Percentiles rank a stretch among this genome's conserved stretches.
phyloP scores from a whole-genome alignment of 2,113 vertebrate species.

The Gopherus flavomarginatus region DNA sequence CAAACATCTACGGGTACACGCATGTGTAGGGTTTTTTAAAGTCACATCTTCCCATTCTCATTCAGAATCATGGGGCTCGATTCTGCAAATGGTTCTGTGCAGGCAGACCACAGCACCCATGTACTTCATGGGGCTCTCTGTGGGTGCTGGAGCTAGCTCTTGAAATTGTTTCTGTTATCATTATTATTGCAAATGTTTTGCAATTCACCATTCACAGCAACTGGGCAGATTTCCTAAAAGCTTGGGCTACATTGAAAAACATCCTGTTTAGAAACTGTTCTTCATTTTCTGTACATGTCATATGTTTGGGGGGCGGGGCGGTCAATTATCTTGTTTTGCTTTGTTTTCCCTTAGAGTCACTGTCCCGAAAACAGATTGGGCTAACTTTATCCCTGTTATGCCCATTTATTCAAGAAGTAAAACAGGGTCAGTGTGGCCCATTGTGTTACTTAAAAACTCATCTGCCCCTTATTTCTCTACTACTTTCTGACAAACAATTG shows the following conservation, averaged over 20 bases:
- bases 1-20: background rate
- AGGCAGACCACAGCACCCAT: background rate
- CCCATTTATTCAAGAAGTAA: background rate
- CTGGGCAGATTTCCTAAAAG: background rate
- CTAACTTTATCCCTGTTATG: background rate
- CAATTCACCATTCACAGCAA: background rate
- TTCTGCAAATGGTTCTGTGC: background rate
- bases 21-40: background rate
- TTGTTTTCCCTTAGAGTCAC: background rate
- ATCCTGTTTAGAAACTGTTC: background rate
- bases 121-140: background rate
- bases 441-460: background rate
- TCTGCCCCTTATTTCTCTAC: background rate
- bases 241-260: background rate
- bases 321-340: background rate
- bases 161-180: background rate
- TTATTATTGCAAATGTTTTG: background rate
- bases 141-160: background rate
- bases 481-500: rapidly evolving
- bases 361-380: background rate
- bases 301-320: background rate
- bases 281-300: background rate
- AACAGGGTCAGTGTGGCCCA: background rate
- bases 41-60: background rate
- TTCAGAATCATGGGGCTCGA: background rate